These are phyloP conservation scores for Thecocarcelia acutangulata DNA, from an alignment of 2,888 invertebrate genomes.

Conservation along the genomic window DNA sequence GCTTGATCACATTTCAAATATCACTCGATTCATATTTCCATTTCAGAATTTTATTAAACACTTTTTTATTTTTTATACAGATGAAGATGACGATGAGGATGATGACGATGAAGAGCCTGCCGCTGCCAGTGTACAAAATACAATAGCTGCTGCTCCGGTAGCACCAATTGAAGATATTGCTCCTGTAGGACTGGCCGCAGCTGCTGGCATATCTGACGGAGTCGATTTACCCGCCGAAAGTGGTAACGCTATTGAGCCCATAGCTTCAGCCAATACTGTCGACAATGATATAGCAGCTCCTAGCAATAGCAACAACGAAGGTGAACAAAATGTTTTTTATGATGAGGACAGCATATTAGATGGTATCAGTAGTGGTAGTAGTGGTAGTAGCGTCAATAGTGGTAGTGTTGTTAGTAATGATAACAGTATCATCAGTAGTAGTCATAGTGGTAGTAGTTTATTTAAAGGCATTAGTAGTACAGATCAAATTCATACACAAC, in stretches of 20 bases:
- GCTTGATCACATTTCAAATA: too few species aligned
- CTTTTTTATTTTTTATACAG: conserved; percentile 76
- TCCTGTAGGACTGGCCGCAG: conserved; percentile 82
- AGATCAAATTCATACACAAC: conserved; percentile 64
- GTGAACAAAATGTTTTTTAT: conserved; percentile 81
- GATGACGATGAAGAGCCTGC: conserved; percentile 83
- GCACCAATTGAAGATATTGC: conserved; percentile 80
- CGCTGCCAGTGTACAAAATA: conserved; percentile 74
- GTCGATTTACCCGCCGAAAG: conserved; percentile 77
- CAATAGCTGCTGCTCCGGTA: conserved; percentile 82
- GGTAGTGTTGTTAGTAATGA: conserved; percentile 63
- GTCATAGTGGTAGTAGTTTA: conserved; percentile 45
- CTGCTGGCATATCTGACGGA: conserved; percentile 76
- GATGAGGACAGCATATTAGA: conserved; percentile 80
- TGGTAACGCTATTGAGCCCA: conserved; percentile 73
- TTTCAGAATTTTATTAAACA: neutral
- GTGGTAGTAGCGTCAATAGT: conserved; percentile 54
- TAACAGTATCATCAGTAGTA: conserved; percentile 69
- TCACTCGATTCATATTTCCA: too few species aligned
- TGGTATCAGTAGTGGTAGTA: conserved; percentile 76
- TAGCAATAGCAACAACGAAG: conserved; percentile 78
- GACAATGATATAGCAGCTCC: conserved; percentile 72
- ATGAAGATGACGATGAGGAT: conserved; percentile 84
- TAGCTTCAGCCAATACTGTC: conserved; percentile 73
- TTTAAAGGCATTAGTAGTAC: conserved; percentile 60